Percentiles rank a stretch among this genome's conserved stretches.
Conservation (phyloP, 2,797 vertebrate species). For the Arnoldichthys spilopterus region DNA sequence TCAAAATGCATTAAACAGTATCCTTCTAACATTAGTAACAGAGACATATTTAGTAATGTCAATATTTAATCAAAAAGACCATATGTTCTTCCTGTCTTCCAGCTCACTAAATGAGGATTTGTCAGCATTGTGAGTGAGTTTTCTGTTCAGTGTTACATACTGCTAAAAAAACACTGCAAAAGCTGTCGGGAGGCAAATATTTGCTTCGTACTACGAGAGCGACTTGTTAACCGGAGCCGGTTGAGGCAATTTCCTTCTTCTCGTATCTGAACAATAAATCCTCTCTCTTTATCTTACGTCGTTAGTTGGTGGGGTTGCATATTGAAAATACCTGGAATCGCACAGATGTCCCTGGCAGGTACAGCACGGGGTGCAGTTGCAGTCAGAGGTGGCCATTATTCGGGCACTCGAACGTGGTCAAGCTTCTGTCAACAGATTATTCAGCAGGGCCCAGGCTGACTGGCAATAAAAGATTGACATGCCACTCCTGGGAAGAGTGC, state of each 20-base stretch:
- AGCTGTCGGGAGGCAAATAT: constrained; percentile 40
- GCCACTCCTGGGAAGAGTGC: constrained; percentile 27
- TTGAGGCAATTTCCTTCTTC: constrained; percentile 33
- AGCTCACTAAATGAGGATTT: constrained; percentile 11
- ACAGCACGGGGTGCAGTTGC: constrained; percentile 13
- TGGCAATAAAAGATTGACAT: constrained; percentile 46
- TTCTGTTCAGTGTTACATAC: constrained; percentile 2
- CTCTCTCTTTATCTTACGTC: constrained; percentile 21
- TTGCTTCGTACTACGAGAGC: constrained; percentile 38
- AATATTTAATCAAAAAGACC: background rate
- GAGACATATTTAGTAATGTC: background rate
- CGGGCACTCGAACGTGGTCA: constrained; percentile 21
- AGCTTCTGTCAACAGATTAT: constrained; percentile 45
- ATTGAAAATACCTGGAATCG: constrained; percentile 41
- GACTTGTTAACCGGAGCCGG: background rate
- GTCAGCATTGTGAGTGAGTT: constrained; percentile 11
- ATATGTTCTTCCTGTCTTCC: background rate
- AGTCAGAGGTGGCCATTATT: constrained; percentile 34
- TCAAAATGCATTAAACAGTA: background rate
- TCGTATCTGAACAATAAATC: constrained; percentile 32
- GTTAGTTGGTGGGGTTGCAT: background rate
- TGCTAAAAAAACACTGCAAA: constrained; percentile 32
- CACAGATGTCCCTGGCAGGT: constrained; percentile 33
- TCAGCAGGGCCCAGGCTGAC: constrained; percentile 42
- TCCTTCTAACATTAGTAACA: background rate